Evolutionary conservation across 2,888 invertebrate species (phyloP).

Genomic region (Automeris io): DNA sequence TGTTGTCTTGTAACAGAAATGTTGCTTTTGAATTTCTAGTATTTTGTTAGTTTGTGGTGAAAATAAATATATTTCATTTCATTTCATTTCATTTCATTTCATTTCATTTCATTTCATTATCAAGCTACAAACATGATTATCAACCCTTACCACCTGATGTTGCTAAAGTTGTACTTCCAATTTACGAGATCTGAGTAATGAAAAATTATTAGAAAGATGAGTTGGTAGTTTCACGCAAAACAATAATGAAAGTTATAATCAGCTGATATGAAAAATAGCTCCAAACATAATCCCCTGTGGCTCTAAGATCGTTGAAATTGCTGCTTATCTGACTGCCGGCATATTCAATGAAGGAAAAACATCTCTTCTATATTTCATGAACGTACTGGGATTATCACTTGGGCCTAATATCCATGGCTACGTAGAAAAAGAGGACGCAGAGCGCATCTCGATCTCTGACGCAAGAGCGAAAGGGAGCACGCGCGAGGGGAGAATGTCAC

Average conservation of each 20-base stretch:
- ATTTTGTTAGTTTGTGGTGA: no score
- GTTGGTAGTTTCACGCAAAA: slow-evolving; percentile 33
- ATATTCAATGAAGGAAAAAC: slow-evolving; percentile 25
- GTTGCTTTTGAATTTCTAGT: no score
- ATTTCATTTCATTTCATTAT: no score
- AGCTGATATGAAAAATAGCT: no score
- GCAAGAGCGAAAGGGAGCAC: slow-evolving; percentile 8
- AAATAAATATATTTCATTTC: no score
- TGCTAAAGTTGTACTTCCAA: slow-evolving; percentile 12
- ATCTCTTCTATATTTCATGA: slow-evolving; percentile 13
- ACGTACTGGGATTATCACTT: slow-evolving; percentile 14
- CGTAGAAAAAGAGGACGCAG: slow-evolving; percentile 13
- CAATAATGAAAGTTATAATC: slow-evolving; percentile 31
- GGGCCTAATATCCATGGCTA: slow-evolving; percentile 15
- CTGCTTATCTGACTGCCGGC: slow-evolving; percentile 17
- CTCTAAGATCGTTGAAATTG: slow-evolving; percentile 10
- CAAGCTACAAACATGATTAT: slow-evolving; percentile 18
- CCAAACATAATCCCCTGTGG: slow-evolving; percentile 12
- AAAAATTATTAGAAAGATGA: slow-evolving; percentile 25
- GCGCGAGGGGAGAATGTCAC: slow-evolving; percentile 16
- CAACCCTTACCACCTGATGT: slow-evolving; percentile 20
- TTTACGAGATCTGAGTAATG: slow-evolving; percentile 26
- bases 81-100: no score
- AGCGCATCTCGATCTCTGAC: slow-evolving; percentile 15
- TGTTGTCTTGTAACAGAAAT: no score